Conservation (phyloP, 2,888 invertebrate species). For the Lottia scabra region DNA sequence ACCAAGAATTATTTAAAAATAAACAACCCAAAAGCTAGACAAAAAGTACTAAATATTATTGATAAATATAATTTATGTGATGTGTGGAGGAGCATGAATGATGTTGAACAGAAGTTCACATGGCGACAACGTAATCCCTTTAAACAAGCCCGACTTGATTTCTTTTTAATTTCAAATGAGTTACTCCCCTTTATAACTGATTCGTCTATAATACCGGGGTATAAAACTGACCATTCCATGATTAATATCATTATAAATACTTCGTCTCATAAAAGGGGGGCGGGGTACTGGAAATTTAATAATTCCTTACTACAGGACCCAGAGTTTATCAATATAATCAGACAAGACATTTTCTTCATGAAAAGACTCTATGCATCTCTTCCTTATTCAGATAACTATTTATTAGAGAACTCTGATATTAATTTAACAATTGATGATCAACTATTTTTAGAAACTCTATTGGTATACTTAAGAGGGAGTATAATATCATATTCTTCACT, state of each 20-base stretch:
- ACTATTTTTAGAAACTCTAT: constrained; percentile 11
- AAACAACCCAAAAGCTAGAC: constrained; percentile 17
- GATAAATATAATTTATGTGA: constrained; percentile 13
- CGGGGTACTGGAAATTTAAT: constrained; percentile 22
- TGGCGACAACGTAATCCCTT: constrained; percentile 14
- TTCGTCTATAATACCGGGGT: constrained; percentile 9
- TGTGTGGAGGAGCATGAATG: constrained; percentile 3
- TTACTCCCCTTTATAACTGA: not conserved
- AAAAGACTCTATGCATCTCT: not conserved
- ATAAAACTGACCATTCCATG: constrained; percentile 12
- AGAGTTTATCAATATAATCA: not conserved
- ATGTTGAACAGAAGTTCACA: not conserved
- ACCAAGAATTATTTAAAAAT: too few relatives aligned
- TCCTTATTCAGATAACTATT: not conserved
- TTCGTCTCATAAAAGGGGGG: not conserved
- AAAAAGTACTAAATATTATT: too few relatives aligned
- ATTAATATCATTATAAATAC: constrained; percentile 5
- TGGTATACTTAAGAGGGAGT: constrained; percentile 4
- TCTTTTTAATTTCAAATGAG: constrained; percentile 16
- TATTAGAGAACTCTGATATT: not conserved
- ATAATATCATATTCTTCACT: constrained; percentile 9
- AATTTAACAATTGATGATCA: not conserved
- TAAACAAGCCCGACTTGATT: constrained; percentile 13
- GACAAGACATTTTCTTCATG: not conserved
- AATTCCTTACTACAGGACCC: constrained; percentile 9